A percentile compares a stretch with the other conserved stretches of the same genome.
These are phyloP conservation scores for Aethes cnicana DNA, from an alignment of 2,888 invertebrate species.

Conservation along the genomic window DNA sequence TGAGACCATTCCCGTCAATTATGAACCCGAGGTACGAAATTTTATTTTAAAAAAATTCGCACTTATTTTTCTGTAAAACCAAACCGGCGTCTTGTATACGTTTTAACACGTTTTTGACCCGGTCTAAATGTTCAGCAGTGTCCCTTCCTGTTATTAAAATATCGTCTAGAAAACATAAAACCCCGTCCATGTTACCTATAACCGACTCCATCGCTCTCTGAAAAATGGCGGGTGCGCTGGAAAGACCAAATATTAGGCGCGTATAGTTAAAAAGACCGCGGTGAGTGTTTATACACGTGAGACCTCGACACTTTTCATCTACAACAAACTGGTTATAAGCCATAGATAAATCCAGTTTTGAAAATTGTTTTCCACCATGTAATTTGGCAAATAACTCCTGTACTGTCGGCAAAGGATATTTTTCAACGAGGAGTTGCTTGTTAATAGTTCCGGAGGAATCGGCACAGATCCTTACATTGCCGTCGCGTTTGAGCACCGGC, in stretches of 20 bases:
- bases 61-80: conserved; percentile 1
- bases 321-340: conserved; percentile 4
- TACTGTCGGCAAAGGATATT: conserved; percentile 6
- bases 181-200: not conserved
- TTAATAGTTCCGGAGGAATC: conserved; percentile 2
- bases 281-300: conserved; percentile 3
- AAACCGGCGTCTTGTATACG: not conserved
- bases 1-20: not conserved
- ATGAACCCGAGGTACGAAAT: not conserved
- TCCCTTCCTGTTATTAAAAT: not conserved
- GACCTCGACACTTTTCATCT: not conserved
- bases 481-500: not conserved
- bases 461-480: conserved; percentile 1
- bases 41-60: not conserved
- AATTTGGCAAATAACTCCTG: conserved; percentile 2
- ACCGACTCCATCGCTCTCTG: not conserved
- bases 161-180: not conserved
- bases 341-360: conserved; percentile 1
- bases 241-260: not conserved
- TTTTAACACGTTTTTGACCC: not conserved
- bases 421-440: conserved; percentile 4
- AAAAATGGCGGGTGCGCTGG: not conserved
- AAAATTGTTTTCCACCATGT: conserved; percentile 1
- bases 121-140: not conserved
- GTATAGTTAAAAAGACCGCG: not conserved